These are phyloP conservation scores for Eucera pruinosa DNA, from an alignment of 2,888 invertebrate species.

Conservation along the genomic window DNA sequence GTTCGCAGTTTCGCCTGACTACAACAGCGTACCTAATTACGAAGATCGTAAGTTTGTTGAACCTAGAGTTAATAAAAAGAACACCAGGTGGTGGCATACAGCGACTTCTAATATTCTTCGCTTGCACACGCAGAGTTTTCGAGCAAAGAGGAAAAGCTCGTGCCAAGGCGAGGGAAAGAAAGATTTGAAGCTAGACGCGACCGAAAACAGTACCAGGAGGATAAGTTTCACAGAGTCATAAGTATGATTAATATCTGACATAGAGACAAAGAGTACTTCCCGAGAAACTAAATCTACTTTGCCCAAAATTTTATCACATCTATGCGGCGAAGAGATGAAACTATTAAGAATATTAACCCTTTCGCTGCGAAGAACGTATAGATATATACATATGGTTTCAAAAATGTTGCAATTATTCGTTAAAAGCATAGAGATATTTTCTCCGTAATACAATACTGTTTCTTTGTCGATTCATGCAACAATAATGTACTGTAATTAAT, in stretches of 20 bases:
- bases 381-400: neutral
- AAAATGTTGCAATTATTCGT: too few relatives aligned
- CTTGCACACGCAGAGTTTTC: neutral
- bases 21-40: constrained; percentile 12
- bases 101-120: constrained; percentile 11
- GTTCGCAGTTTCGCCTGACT: constrained; percentile 11
- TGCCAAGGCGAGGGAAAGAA: neutral
- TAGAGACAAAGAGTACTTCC: neutral
- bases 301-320: neutral
- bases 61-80: constrained; percentile 47
- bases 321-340: neutral
- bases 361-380: too few relatives aligned
- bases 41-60: constrained; percentile 47
- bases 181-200: neutral
- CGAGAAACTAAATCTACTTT: neutral
- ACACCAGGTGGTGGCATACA: constrained; percentile 31
- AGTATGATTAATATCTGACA: constrained; percentile 10
- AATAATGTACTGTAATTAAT: too few relatives aligned
- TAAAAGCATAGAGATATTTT: too few relatives aligned
- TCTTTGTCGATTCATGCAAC: too few relatives aligned
- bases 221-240: neutral
- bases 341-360: neutral
- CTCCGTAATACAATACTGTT: too few relatives aligned
- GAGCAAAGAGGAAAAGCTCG: neutral
- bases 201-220: neutral